Base-by-base conservation (phyloP, 2,113 vertebrate genomes). In the Trogon melanurus region DNA sequence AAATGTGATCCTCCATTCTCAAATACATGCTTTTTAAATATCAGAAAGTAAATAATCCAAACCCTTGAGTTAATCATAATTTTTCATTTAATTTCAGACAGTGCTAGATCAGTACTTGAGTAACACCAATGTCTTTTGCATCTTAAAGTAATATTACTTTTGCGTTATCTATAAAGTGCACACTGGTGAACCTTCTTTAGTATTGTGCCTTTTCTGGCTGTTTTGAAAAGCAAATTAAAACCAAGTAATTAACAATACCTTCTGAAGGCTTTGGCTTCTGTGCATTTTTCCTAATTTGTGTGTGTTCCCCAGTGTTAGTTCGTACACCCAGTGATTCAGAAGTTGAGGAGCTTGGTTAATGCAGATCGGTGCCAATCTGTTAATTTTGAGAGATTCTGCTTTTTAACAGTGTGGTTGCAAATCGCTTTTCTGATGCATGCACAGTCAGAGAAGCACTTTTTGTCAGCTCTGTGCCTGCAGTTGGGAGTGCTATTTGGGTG, bases 51-150 rank as follows among this genome's bases (percentile, higher is more conserved):
- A 92, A 36, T 91, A 5, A 87, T 71, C 54, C 54, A 73, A 81
- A 79, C 21, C 19, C 13, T 61, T 79, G 22, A 2, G 1, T 87
- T 87, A 79, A 72, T 75, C 34, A 65, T 50, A 0, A 48, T 79
- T 93, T 92, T 87, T 92, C 34, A 53, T 81, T 91, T 75, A 19
- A 65, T 57, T 79, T 84, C 61, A 89, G 80, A 25, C 48, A 75
- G 20, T 69, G 70, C 21, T 79, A 64, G 45, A 79, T 75, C 44
- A n/a, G 34, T 56, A 26, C 26, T n/a, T 87, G 38, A 79, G 27
- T 85, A 67, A 84, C 72, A 21, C 44, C 19, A 36, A 0, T 61
- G 36, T 61, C 62, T 85, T 89, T 50, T 89, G 27, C 73, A 79
- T 87, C 32, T 65, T 64, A 45, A 81, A 53, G 67, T 84, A 67